Evolutionary conservation across 2,888 invertebrate species (phyloP).

Genomic region (Belgica antarctica): DNA sequence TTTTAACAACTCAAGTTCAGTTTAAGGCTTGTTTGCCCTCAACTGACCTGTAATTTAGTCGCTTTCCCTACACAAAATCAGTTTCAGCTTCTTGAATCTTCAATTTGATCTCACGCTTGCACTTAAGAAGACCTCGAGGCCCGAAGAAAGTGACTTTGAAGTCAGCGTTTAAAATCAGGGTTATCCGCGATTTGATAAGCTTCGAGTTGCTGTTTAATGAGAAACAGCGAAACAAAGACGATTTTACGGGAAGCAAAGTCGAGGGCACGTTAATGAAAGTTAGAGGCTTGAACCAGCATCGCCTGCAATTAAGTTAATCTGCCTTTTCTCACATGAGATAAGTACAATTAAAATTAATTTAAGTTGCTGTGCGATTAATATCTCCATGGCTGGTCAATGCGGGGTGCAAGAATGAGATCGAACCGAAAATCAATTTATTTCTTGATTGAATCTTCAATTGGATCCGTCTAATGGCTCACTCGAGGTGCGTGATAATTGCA

Average conservation of each 20-base stretch:
- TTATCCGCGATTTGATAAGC: slow-evolving; percentile 3
- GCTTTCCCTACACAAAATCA: no score
- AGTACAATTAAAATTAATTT: neutral
- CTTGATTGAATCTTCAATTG: neutral
- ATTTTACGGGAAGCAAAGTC: slow-evolving; percentile 2
- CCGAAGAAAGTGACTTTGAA: neutral
- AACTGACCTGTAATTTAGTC: no score
- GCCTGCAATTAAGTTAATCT: neutral
- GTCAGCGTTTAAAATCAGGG: neutral
- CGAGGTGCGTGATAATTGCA: neutral
- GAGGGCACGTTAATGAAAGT: neutral
- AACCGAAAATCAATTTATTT: neutral
- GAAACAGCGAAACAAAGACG: neutral
- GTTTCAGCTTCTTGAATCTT: no score
- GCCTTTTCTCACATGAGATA: neutral
- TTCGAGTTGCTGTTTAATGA: neutral
- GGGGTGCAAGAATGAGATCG: neutral
- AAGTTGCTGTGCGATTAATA: neutral
- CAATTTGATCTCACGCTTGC: neutral
- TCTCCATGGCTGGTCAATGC: neutral
- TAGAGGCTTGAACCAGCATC: neutral
- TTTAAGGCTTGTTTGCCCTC: no score
- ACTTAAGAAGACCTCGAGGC: slow-evolving; percentile 20
- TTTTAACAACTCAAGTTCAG: no score
- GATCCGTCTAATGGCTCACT: neutral